Evolutionary conservation across 1,140 invertebrate species (phyloP), one percentile per base, ranked within the genome.

Genomic region (Myzus persicae): DNA sequence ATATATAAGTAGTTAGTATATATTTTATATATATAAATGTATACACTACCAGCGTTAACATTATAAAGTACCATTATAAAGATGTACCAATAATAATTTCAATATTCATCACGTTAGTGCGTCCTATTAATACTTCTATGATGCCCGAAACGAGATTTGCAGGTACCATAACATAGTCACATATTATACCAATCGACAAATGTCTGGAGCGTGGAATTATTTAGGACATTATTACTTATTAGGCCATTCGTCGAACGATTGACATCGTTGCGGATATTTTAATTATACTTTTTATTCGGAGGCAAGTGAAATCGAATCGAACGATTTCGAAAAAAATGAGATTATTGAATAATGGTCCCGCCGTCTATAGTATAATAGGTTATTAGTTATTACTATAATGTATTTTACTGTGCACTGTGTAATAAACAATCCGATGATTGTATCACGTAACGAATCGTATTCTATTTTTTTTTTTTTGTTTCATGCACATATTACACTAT

Each of bases 361-460:
- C 84, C 48, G 9, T 26, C 31, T 76, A 18, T n/a, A n/a, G n/a
- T n/a, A 76, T 76, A 76, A 76, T 76, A n/a, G 31, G n/a, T 76
- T n/a, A n/a, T n/a, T n/a, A n/a, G n/a, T n/a, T n/a, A 76, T 76
- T 76, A 76, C 59, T n/a, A 76, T 76, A 76, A 76, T 76, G 36
- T 76, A 76, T 76, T 76, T 26, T 54, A 44, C n/a, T 9, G 36
- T 38, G 48, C 36, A 24, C 31, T 31, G 40, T 31, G 42, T 54
- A 54, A 89, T 89, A 89, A 89, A 89, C 88, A 89, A 89, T 40
- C 88, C 88, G 88, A 89, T 36, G 88, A 89, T 89, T 89, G 48
- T 89, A 89, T 89, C 88, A 38, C 26, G n/a, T 42, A 36, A 89
- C 87, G 8, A 51, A 36, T 51, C 87, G 44, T 89, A 89, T 51